These are phyloP conservation scores for Tenthredo amoena DNA, from an alignment of 2,888 invertebrate genomes.

Conservation along the genomic window DNA sequence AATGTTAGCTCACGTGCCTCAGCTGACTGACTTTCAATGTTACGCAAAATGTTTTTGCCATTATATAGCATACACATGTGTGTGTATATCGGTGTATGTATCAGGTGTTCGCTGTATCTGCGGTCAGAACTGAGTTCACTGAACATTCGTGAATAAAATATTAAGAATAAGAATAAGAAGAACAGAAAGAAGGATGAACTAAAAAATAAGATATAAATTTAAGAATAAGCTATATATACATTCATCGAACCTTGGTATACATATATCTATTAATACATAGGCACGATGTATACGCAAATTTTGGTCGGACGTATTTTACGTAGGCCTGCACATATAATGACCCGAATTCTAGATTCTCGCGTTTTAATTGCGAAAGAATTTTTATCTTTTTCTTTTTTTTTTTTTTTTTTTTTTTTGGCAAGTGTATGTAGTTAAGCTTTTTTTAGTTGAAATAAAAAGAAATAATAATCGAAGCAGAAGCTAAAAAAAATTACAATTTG, in stretches of 20 bases:
- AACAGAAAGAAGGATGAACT: neutral
- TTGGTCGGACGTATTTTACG: too few species aligned
- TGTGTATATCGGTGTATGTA: neutral
- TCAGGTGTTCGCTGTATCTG: neutral
- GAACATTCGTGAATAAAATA: neutral
- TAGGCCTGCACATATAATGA: neutral
- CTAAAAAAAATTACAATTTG: too few species aligned
- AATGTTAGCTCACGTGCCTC: conserved; percentile 23
- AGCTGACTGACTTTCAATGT: conserved; percentile 36
- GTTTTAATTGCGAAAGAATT: too few species aligned
- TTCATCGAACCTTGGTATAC: neutral
- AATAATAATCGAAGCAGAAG: too few species aligned
- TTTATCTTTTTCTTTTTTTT: too few species aligned
- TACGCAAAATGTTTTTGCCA: conserved; percentile 29
- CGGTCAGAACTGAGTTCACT: neutral
- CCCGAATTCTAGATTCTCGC: neutral
- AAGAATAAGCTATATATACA: too few species aligned
- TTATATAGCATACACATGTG: neutral
- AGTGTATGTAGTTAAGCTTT: too few species aligned
- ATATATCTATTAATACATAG: too few species aligned
- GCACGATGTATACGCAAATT: neutral
- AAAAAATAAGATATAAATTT: neutral
- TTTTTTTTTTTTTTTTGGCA: too few species aligned
- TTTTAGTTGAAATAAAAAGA: too few species aligned
- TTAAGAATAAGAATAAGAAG: neutral